Evolutionary conservation across 2,113 vertebrate genomes (phyloP).

Genomic region (Brienomyrus longianalis): DNA sequence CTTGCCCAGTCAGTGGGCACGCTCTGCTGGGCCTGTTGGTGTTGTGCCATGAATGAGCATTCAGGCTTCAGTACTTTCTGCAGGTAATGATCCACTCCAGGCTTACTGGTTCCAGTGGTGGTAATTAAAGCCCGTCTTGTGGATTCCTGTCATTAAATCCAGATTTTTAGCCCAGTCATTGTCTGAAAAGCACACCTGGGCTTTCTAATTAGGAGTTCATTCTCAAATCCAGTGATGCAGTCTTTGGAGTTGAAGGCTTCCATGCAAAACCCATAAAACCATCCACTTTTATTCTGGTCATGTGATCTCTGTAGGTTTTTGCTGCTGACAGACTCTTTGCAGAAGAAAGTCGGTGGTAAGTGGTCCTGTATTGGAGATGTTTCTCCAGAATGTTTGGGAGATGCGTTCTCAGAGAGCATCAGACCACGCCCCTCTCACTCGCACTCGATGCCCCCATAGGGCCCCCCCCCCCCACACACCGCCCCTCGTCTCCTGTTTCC

Average conservation of each 20-base stretch:
- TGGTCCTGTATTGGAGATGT: neutral
- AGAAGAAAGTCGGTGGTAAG: neutral
- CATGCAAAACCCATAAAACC: neutral
- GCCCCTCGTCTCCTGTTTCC: neutral
- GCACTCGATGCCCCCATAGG: neutral
- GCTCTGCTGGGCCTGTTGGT: neutral
- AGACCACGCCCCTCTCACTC: neutral
- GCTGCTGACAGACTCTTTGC: neutral
- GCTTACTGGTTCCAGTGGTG: neutral
- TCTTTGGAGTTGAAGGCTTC: neutral
- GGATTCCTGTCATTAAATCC: neutral
- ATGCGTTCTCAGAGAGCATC: neutral
- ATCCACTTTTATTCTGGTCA: neutral
- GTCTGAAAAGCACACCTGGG: neutral
- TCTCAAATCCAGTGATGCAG: neutral
- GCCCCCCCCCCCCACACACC: neutral
- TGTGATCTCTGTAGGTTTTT: neutral
- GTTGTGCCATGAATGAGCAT: neutral
- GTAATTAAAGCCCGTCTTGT: constrained; percentile 13
- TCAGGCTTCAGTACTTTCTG: neutral
- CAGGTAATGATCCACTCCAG: neutral
- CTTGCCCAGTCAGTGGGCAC: neutral
- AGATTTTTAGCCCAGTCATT: neutral
- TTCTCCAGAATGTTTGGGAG: neutral
- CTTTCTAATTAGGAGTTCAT: constrained; percentile 6